Conservation (phyloP, 2,797 vertebrate genomes). For the Melanotaenia pygmaea region DNA sequence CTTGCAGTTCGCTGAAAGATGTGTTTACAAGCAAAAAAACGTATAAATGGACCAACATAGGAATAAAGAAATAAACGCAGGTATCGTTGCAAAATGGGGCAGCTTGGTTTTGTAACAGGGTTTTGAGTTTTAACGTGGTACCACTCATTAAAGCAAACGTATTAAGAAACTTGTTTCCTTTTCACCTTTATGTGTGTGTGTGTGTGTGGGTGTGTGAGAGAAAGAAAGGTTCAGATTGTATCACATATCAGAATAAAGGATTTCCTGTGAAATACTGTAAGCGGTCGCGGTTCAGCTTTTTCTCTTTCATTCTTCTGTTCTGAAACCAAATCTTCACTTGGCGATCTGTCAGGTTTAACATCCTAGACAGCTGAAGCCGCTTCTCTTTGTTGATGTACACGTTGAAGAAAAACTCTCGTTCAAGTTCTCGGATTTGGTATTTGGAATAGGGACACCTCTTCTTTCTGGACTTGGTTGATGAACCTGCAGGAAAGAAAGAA, state of each 20-base stretch:
- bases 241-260: conserved; percentile 90
- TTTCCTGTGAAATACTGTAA: conserved; percentile 98
- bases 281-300: conserved; percentile 98
- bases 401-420: conserved; percentile 99
- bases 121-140: conserved; percentile 18
- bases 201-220: conserved; percentile 21
- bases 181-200: conserved; percentile 22
- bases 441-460: conserved; percentile 98
- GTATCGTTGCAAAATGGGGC: conserved; percentile 36
- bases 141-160: conserved; percentile 37
- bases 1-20: conserved; percentile 39
- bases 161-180: not conserved
- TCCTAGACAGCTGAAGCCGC: conserved; percentile 95
- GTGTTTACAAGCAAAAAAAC: conserved; percentile 50
- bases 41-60: conserved; percentile 35
- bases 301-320: conserved; percentile 99
- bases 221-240: not conserved
- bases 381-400: conserved; percentile 99
- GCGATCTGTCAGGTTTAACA: conserved; percentile 80
- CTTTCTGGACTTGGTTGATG: conserved; percentile 94
- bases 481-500: conserved; percentile 71
- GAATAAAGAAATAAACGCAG: conserved; percentile 64
- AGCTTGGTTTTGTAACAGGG: conserved; percentile 36
- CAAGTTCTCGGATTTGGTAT: conserved; percentile 99
- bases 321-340: conserved; percentile 99